phyloP scores from a whole-genome alignment of 1,140 invertebrate species.

The Meloidogyne hapla region DNA sequence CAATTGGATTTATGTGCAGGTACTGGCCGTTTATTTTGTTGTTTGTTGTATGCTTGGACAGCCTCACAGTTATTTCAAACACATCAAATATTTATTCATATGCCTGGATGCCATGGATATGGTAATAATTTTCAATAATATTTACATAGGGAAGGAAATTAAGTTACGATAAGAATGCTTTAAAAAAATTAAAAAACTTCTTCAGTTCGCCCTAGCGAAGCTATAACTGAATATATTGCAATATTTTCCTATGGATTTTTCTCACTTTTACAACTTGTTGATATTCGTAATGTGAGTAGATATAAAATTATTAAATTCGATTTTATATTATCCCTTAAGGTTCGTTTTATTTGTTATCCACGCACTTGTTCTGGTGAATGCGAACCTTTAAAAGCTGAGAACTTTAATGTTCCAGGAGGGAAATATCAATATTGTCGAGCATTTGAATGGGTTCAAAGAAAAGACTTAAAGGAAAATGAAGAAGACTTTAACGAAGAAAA shows the following conservation, averaged over 20 bases:
- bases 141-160: background rate
- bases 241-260: constrained; percentile 50
- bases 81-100: constrained; percentile 46
- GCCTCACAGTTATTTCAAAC: constrained; percentile 46
- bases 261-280: constrained; percentile 48
- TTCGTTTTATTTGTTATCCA: constrained; percentile 61
- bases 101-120: constrained; percentile 55
- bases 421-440: constrained; percentile 61
- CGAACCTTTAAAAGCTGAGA: constrained; percentile 54
- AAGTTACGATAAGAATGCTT: too few relatives aligned
- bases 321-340: background rate
- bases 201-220: constrained; percentile 47
- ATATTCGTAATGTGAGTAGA: constrained; percentile 42
- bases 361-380: constrained; percentile 63
- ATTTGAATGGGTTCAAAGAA: constrained; percentile 52
- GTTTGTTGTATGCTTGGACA: constrained; percentile 48
- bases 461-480: constrained; percentile 19
- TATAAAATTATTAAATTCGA: background rate
- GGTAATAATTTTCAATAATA: constrained; percentile 28
- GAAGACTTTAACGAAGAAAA: background rate
- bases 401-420: constrained; percentile 49
- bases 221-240: constrained; percentile 56
- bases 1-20: constrained; percentile 31
- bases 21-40: constrained; percentile 48
- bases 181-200: constrained; percentile 16